Percentiles rank a stretch among this genome's conserved stretches.
Evolutionary conservation across 2,797 vertebrate genomes (phyloP).

Genomic region (Hipposideros larvatus): DNA sequence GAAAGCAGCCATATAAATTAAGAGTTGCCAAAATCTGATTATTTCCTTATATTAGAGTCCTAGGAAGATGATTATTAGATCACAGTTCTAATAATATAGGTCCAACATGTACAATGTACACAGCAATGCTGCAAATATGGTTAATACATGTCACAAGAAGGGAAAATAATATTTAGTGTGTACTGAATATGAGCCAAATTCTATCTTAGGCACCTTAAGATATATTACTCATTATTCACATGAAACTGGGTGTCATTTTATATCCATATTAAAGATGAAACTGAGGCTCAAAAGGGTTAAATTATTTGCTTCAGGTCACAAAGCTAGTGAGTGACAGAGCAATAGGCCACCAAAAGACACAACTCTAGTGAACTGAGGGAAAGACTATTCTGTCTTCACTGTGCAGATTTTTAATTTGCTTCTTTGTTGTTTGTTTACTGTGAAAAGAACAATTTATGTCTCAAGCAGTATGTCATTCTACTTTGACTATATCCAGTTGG

Average conservation of each 20-base stretch:
- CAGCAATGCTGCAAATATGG: background rate
- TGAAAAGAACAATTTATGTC: background rate
- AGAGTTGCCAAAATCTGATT: background rate
- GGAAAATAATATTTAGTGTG: background rate
- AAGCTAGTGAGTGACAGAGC: background rate
- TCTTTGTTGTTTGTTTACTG: background rate
- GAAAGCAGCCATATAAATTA: background rate
- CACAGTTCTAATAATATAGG: background rate
- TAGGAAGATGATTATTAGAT: background rate
- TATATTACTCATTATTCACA: background rate
- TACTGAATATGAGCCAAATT: background rate
- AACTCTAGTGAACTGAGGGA: background rate
- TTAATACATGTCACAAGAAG: background rate
- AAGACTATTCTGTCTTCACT: background rate
- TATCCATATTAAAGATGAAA: background rate
- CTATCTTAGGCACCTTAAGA: background rate
- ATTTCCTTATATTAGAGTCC: background rate
- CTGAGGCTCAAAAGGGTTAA: background rate
- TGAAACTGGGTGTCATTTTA: background rate
- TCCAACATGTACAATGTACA: background rate
- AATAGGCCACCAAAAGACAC: background rate
- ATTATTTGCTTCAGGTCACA: background rate
- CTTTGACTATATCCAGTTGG: background rate
- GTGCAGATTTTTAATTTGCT: background rate
- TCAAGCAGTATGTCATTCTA: background rate